Conservation (phyloP, 2,888 invertebrate species). For the Nesidiocoris tenuis region DNA sequence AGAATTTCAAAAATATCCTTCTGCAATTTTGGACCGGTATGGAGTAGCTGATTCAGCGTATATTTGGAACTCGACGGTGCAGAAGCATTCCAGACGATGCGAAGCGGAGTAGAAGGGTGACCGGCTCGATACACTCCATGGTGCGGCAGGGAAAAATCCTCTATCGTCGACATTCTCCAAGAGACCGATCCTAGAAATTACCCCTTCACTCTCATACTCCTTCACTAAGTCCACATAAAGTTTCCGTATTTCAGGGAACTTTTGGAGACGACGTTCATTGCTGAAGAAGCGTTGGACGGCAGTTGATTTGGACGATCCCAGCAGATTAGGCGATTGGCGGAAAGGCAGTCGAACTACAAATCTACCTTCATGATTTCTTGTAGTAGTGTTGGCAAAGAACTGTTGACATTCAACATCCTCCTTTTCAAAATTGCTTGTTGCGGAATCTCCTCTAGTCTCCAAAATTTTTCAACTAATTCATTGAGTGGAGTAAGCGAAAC, state of each 20-base stretch:
- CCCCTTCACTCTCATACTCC: not conserved
- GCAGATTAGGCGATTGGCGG: not conserved
- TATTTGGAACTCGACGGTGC: not conserved
- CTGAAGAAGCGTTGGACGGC: not conserved
- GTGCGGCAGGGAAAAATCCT: not conserved
- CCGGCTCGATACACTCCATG: not conserved
- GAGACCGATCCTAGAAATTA: not conserved
- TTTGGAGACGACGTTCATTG: not conserved
- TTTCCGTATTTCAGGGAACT: not conserved
- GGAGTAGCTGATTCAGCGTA: not conserved
- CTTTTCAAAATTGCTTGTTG: not conserved
- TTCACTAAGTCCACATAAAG: not conserved
- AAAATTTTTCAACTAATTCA: not conserved
- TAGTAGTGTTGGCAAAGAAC: not conserved
- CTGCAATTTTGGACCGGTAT: not conserved
- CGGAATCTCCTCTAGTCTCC: not conserved
- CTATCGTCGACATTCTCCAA: not conserved
- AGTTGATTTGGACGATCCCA: not conserved
- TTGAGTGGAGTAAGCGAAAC: not conserved
- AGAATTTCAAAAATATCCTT: not conserved
- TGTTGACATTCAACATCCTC: not conserved
- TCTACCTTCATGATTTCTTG: not conserved
- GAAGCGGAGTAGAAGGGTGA: not conserved
- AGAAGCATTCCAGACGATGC: not conserved
- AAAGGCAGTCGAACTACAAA: not conserved